Percentiles rank a stretch among this genome's conserved stretches.
Evolutionary conservation across 2,888 invertebrate genomes (phyloP).

Genomic region (Serripes groenlandicus): DNA sequence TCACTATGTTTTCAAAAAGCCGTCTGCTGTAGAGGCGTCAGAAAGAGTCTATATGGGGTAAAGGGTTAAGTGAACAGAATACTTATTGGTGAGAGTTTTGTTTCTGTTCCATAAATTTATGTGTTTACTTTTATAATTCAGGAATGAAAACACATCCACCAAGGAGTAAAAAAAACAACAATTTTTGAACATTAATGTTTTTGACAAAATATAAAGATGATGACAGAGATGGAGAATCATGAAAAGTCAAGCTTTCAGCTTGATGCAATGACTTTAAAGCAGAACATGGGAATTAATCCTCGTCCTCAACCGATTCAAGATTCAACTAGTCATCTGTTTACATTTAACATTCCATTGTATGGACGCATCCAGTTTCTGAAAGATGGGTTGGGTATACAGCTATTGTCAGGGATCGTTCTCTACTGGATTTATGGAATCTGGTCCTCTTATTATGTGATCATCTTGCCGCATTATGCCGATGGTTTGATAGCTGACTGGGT

Average conservation of each 20-base stretch:
- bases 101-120: too few species aligned
- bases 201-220: too few species aligned
- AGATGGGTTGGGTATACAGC: constrained; percentile 75
- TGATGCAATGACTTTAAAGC: not conserved
- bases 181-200: too few species aligned
- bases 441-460: constrained; percentile 76
- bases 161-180: too few species aligned
- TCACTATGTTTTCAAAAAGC: too few species aligned
- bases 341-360: constrained; percentile 39
- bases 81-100: too few species aligned
- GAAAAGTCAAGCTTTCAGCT: not conserved
- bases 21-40: too few species aligned
- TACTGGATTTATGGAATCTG: constrained; percentile 84
- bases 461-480: constrained; percentile 80
- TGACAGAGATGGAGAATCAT: not conserved
- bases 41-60: too few species aligned
- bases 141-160: too few species aligned
- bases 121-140: too few species aligned
- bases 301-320: constrained; percentile 21
- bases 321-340: constrained; percentile 31
- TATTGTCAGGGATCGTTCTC: constrained; percentile 71
- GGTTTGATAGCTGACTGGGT: constrained; percentile 68
- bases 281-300: constrained; percentile 23
- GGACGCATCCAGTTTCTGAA: constrained; percentile 59
- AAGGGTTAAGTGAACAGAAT: too few species aligned